Percentiles rank a stretch among this genome's conserved stretches.
These are phyloP conservation scores for Eleutherodactylus coqui DNA, from an alignment of 2,797 vertebrate species.

Conservation along the genomic window DNA sequence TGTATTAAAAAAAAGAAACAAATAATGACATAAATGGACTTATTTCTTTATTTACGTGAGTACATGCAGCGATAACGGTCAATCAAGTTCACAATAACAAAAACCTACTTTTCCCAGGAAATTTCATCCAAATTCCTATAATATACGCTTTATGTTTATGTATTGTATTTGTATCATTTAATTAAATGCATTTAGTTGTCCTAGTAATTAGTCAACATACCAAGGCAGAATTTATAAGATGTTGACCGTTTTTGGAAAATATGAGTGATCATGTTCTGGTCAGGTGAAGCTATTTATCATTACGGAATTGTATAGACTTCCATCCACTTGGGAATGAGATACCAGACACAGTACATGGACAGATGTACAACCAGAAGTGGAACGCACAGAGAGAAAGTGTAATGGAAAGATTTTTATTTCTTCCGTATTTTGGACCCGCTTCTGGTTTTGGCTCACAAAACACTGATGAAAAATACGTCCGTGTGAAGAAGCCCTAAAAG, in stretches of 20 bases:
- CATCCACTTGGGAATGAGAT: too few relatives aligned
- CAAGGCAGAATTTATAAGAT: background rate
- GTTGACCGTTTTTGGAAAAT: background rate
- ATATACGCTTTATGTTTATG: background rate
- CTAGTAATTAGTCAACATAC: background rate
- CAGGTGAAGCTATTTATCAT: too few relatives aligned
- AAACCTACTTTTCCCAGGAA: slow-evolving; percentile 25
- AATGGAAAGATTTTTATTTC: too few relatives aligned
- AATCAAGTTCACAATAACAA: slow-evolving; percentile 31
- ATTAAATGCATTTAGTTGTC: background rate
- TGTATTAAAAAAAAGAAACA: slow-evolving; percentile 11
- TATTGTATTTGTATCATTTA: background rate
- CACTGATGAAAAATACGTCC: too few relatives aligned
- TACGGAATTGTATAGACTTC: too few relatives aligned
- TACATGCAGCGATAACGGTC: background rate
- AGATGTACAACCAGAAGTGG: too few relatives aligned
- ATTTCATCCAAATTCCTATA: background rate
- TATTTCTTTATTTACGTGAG: slow-evolving; percentile 1
- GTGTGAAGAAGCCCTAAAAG: too few relatives aligned
- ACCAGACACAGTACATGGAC: too few relatives aligned
- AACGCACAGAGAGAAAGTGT: too few relatives aligned
- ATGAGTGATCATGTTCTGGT: background rate
- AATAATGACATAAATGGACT: slow-evolving; percentile 31
- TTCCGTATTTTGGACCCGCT: too few relatives aligned
- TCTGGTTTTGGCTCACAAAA: too few relatives aligned